Percentiles rank a stretch among this genome's conserved stretches.
Conservation (phyloP, 2,113 vertebrate genomes). For the Ammospiza nelsoni region DNA sequence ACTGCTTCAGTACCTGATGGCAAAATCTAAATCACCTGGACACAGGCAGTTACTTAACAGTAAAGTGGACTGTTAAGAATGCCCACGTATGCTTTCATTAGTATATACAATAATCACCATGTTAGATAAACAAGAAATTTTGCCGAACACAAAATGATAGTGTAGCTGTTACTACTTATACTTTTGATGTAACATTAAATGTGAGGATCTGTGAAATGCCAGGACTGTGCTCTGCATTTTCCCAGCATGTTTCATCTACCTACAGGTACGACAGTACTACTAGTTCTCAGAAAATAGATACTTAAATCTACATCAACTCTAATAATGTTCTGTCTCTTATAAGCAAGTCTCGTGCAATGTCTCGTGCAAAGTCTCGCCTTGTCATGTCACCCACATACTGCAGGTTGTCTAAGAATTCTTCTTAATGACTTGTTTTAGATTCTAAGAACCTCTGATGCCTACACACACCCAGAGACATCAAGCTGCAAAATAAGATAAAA, state of each 20-base stretch:
- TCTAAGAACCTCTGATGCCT: neutral
- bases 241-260: neutral
- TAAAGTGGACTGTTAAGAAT: no score
- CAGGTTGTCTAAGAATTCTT: neutral
- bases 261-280: neutral
- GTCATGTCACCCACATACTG: neutral
- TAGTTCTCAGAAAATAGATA: neutral
- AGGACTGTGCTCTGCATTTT: neutral
- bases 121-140: neutral
- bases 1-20: no score
- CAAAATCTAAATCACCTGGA: no score
- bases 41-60: no score
- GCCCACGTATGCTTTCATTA: neutral
- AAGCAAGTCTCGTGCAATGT: neutral
- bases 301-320: neutral
- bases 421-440: neutral
- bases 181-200: neutral
- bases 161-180: neutral
- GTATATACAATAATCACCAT: neutral
- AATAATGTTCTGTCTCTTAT: neutral
- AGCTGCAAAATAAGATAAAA: neutral
- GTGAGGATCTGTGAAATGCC: neutral
- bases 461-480: neutral
- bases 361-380: neutral
- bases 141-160: neutral